Base-by-base conservation (phyloP, 1,140 invertebrate species). In the Delia radicum region DNA sequence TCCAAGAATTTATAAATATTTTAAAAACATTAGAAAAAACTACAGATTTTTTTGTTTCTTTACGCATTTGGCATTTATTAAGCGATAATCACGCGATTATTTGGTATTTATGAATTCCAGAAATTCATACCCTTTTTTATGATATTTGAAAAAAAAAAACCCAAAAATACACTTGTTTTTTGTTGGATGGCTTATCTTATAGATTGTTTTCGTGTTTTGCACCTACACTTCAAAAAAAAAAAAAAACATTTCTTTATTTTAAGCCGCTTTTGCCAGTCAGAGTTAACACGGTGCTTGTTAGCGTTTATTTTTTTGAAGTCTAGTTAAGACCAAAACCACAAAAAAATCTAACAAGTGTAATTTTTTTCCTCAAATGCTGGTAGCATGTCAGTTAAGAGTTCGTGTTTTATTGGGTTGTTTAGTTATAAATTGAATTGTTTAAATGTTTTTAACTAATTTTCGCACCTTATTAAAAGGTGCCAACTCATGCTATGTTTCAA, bases 51-150 rank as follows among this genome's bases (percentile, higher is more conserved):
- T 28, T 67, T 69, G 28, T 21, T 67, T 15, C n/a, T 21, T 69
- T 63, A 7, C 27, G 24, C 27, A 5, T 31, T 69, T 69, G 65
- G 65, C 65, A 69, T 69, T 69, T 69, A 69, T 69, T 69, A 33
- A 69, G 65, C 65, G 65, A 69, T 69, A 69, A 69, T 69, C 65
- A 69, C 65, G 65, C 65, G 65, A 69, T 69, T 69, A 69, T 69
- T 69, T 69, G 29, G 65, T 69, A 69, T 69, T 69, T 69, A 69
- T 69, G 65, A 69, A 69, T 69, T 69, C 65, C n/a, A 33, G 65
- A 69, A 69, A 69, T 37, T 69, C 65, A 69, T 69, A 37, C 65
- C 65, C 65, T 37, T 37, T 37, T 37, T 67, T 67, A 31, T 67
- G 15, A 29, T 31, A 10, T 6, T 4, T 67, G 5, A 5, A 12